phyloP scores from a whole-genome alignment of 92 coral and sea anemone genomes.

The Anthopleura xanthogrammica region DNA sequence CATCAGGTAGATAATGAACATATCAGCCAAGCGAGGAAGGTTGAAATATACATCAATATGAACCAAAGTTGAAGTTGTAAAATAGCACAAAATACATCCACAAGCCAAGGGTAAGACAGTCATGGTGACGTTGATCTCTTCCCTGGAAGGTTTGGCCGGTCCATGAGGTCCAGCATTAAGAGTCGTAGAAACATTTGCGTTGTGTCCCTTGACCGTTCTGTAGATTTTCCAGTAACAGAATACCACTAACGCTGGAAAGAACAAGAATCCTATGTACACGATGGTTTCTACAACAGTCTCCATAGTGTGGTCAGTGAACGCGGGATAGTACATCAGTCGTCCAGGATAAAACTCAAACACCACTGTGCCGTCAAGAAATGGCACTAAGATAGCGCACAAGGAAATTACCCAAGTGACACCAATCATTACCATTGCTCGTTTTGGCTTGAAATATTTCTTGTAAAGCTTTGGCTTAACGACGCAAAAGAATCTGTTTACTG shows the following conservation, averaged over 20 bases:
- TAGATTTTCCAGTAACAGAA: constrained; percentile 30
- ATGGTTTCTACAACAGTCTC: neutral
- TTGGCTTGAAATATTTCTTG: constrained; percentile 37
- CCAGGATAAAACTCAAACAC: constrained; percentile 27
- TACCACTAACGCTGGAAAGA: neutral
- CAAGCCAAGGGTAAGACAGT: constrained; percentile 23
- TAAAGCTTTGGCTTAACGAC: constrained; percentile 31
- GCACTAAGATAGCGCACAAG: neutral
- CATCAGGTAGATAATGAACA: neutral
- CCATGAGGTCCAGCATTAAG: neutral
- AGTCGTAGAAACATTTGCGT: constrained; percentile 18
- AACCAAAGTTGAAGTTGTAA: neutral
- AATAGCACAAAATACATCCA: constrained; percentile 14
- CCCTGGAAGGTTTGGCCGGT: neutral
- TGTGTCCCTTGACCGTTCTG: constrained; percentile 21
- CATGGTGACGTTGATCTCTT: constrained; percentile 4
- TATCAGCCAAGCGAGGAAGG: constrained; percentile 13
- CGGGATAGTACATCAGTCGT: constrained; percentile 1
- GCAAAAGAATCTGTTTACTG: constrained; percentile 36
- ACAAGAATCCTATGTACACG: neutral
- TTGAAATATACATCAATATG: neutral
- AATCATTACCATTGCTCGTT: constrained; percentile 12
- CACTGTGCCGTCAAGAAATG: neutral
- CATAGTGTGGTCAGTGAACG: neutral
- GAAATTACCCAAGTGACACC: neutral